Conservation (phyloP, 2,113 vertebrate species). For the Lagopus muta region DNA sequence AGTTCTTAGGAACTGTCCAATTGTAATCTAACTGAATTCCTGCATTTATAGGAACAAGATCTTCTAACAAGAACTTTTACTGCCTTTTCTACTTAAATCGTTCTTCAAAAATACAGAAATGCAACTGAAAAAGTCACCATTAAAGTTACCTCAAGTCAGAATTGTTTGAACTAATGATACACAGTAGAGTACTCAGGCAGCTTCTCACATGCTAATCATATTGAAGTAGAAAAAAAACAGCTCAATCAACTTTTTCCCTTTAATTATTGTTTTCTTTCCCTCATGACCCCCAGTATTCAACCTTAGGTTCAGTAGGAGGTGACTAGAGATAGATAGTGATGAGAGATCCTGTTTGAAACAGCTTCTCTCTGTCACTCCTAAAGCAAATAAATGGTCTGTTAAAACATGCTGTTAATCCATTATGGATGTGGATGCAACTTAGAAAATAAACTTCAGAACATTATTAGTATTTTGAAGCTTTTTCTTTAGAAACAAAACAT, state of each 20-base stretch:
- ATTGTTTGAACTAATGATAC: constrained; percentile 67
- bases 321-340: constrained; percentile 78
- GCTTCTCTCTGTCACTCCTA: constrained; percentile 71
- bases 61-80: constrained; percentile 26
- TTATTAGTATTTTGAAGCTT: constrained; percentile 34
- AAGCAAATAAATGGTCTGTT: constrained; percentile 65
- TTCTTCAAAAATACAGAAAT: constrained; percentile 61
- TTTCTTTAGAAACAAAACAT: neutral
- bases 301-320: constrained; percentile 83
- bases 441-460: constrained; percentile 57
- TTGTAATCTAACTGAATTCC: constrained; percentile 19
- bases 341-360: constrained; percentile 82
- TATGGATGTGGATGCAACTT: constrained; percentile 57
- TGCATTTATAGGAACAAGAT: constrained; percentile 38
- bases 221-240: constrained; percentile 45
- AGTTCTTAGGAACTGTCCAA: neutral
- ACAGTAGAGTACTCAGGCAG: constrained; percentile 38
- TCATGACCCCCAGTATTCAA: constrained; percentile 78
- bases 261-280: constrained; percentile 87
- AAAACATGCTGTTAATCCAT: constrained; percentile 69
- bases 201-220: constrained; percentile 69
- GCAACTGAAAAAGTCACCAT: constrained; percentile 58
- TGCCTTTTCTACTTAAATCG: constrained; percentile 33
- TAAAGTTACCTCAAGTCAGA: constrained; percentile 66
- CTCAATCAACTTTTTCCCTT: constrained; percentile 79